Base-by-base conservation (phyloP, 2,797 vertebrate species). In the Poeciliopsis infans region DNA sequence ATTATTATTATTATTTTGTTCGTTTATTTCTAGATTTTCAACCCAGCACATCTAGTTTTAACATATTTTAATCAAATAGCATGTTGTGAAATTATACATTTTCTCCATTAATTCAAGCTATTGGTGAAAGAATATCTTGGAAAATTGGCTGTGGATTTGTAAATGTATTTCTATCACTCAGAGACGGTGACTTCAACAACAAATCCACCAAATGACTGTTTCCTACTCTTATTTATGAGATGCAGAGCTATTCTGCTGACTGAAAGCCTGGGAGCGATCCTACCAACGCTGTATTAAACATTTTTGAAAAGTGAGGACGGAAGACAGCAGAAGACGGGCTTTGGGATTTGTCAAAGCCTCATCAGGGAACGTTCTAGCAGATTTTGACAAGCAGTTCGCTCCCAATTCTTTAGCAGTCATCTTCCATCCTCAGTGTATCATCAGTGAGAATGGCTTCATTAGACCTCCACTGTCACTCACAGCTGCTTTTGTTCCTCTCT, bases 231-330 rank as follows among this genome's bases (percentile, higher is more conserved):
- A 55, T 28, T 18, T 18, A 51, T 45, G 68, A 72, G 36, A 51
- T 43, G 53, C 71, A 61, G 45, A 31, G 78, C 8, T 15, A 7
- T 25, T 75, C 51, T 71, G 68, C 15, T 51, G 74, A 59, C 71
- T 72, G 71, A 61, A 46, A 71, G 31, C 76, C 45, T 81, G 75
- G 5, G 3, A n/a, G 74, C 68, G 55, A 5, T 59, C 18, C 68
- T 59, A 59, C 77, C 70, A 72, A 36, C 36, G 53, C 43, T 20
- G 23, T 47, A 55, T 81, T 16, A 74, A 80, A 79, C 78, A 76
- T 83, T 81, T 81, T 7, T 72, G 33, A 80, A 59, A 75, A 46
- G 55, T 45, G 69, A 61, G 61, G 55, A 61, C 28, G 13, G 36
- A 25, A 33, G 68, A 47, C 61, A n/a, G 53, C 31, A 57, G 75